These are phyloP conservation scores for Phortica magna DNA, from an alignment of 2,888 invertebrate species.

Conservation along the genomic window DNA sequence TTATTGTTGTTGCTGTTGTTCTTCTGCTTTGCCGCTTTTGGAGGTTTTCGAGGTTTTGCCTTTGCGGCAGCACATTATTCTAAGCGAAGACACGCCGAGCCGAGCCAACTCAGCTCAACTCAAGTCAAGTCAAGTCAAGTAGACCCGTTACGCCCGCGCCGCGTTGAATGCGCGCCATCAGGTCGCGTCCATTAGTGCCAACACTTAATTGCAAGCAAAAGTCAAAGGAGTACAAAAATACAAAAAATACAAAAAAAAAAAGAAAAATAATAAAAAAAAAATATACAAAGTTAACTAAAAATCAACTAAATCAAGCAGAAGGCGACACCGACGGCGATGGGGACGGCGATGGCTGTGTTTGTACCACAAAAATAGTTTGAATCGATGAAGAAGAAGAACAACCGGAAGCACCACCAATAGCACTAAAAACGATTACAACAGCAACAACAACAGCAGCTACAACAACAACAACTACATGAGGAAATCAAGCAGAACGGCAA, in stretches of 20 bases:
- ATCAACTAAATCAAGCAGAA: not conserved
- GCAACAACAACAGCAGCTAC: slow-evolving; percentile 28
- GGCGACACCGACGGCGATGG: not conserved
- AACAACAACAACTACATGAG: slow-evolving; percentile 35
- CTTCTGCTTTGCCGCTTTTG: not conserved
- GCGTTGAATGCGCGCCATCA: not conserved
- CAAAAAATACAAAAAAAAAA: not conserved
- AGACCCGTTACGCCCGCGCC: not conserved
- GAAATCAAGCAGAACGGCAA: not conserved
- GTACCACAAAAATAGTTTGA: not conserved
- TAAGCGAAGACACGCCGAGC: too few species aligned
- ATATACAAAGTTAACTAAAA: not conserved
- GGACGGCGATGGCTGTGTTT: not conserved
- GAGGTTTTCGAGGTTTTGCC: not conserved
- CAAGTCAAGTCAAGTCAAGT: not conserved
- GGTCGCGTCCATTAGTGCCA: slow-evolving; percentile 24
- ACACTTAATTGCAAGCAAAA: slow-evolving; percentile 26
- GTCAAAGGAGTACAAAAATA: slow-evolving; percentile 2
- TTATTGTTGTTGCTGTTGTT: not conserved
- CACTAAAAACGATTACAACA: slow-evolving; percentile 7
- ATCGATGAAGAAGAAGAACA: not conserved
- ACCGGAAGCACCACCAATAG: slow-evolving; percentile 4
- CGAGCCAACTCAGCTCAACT: too few species aligned
- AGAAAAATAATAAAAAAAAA: not conserved
- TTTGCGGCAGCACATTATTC: not conserved